Base-by-base conservation (phyloP, 2,113 vertebrate species). In the Hystrix cristata region DNA sequence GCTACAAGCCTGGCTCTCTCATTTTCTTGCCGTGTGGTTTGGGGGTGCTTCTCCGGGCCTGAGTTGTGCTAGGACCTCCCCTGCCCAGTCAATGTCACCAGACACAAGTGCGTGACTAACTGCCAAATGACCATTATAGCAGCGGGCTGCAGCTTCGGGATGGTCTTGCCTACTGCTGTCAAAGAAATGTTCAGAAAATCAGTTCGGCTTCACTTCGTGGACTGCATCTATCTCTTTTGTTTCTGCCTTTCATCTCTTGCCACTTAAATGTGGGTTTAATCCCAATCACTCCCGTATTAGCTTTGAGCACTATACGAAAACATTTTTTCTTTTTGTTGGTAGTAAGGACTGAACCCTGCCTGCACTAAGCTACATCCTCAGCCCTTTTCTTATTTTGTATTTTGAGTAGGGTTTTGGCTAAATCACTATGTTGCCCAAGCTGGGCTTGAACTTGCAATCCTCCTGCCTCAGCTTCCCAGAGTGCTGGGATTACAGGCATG, bases 151-250 rank as follows among this genome's bases (percentile, higher is more conserved):
- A 27, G 10, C 65, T 48, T 46, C 0, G 31, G 57, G 91, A 64
- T 25, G n/a, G 34, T 19, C 57, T 25, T 14, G 59, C 43, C 23
- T 62, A 79, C 31, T 38, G 29, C 25, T 53, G 13, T 16, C 51
- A 69, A 69, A 87, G 46, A 95, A 84, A 67, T 55, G n/a, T 92
- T 69, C 71, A 90, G 81, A 82, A 79, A 81, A 46, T 46, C 90
- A 85, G 4, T 14, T 82, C 18, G 51, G 78, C 83, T 13, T 88
- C 46, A 4, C 15, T 62, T 87, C 60, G 64, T 92, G 60, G 12
- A 55, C 19, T 65, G 67, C 1, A 21, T 34, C 34, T 90, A 38
- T 38, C 31, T 78, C 18, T 71, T 81, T 93, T 76, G 11, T 25
- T 21, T 34, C 16, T 81, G 27, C 16, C 74, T 80, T 72, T 84